Evolutionary conservation across 2,797 vertebrate species (phyloP).

Genomic region (Varecia variegata): DNA sequence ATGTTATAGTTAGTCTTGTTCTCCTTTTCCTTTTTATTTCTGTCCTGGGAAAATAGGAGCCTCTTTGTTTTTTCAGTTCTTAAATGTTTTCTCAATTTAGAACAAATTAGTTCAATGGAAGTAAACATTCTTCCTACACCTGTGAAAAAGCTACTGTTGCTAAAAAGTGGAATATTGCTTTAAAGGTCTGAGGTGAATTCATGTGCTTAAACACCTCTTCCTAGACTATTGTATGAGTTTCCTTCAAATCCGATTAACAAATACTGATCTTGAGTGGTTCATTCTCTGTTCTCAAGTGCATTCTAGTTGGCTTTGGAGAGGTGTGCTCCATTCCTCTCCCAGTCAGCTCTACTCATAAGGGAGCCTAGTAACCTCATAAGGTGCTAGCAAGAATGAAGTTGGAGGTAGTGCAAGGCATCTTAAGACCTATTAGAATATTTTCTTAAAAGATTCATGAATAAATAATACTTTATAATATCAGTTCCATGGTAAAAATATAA

Average conservation of each 20-base stretch:
- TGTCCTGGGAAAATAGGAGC: neutral
- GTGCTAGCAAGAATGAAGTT: neutral
- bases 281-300: neutral
- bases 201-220: neutral
- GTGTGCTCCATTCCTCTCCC: neutral
- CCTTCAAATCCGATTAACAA: neutral
- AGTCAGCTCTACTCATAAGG: neutral
- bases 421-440: neutral
- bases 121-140: constrained; percentile 59
- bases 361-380: neutral
- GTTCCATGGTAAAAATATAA: neutral
- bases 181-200: neutral
- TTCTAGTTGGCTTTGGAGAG: neutral
- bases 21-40: constrained; percentile 1
- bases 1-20: neutral
- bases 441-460: neutral
- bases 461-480: neutral
- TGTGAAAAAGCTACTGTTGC: constrained; percentile 9
- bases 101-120: constrained; percentile 54
- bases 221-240: neutral
- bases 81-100: constrained; percentile 64
- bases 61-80: constrained; percentile 27
- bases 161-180: constrained; percentile 46
- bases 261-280: neutral
- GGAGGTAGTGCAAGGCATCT: neutral